Percentiles rank a stretch among this genome's conserved stretches.
Conservation (phyloP, 2,888 invertebrate species). For the Athripsodes cinereus region DNA sequence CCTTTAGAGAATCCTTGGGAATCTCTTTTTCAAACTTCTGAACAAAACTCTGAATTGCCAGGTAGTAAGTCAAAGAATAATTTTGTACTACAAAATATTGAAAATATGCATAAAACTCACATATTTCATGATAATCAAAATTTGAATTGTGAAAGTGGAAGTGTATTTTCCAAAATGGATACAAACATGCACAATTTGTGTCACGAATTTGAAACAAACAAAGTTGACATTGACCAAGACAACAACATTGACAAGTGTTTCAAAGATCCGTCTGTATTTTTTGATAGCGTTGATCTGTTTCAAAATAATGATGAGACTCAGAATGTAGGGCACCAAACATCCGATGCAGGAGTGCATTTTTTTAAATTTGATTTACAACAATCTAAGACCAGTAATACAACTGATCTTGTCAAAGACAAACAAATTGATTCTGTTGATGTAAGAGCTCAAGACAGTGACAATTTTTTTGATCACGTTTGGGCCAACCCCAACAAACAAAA, state of each 20-base stretch:
- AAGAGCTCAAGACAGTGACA: not conserved
- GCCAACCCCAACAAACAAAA: not conserved
- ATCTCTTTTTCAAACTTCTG: too few relatives aligned
- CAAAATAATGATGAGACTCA: not conserved
- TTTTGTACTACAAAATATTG: too few relatives aligned
- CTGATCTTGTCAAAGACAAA: not conserved
- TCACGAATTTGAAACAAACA: not conserved
- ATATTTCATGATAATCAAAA: not conserved
- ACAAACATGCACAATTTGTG: not conserved
- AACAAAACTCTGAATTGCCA: too few relatives aligned
- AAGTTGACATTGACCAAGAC: not conserved
- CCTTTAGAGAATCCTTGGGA: too few relatives aligned
- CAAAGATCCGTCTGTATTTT: not conserved
- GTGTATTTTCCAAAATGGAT: not conserved
- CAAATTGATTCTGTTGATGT: not conserved
- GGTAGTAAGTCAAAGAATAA: too few relatives aligned
- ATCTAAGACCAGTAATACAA: not conserved
- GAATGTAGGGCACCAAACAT: not conserved
- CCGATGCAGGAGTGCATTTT: not conserved
- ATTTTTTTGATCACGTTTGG: not conserved
- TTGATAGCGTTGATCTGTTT: not conserved
- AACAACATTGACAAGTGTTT: not conserved
- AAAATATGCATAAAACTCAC: not conserved
- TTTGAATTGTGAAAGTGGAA: too few relatives aligned
- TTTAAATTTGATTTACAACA: not conserved